phyloP scores from a whole-genome alignment of 2,888 invertebrate species.

The Choreutis nemorana region DNA sequence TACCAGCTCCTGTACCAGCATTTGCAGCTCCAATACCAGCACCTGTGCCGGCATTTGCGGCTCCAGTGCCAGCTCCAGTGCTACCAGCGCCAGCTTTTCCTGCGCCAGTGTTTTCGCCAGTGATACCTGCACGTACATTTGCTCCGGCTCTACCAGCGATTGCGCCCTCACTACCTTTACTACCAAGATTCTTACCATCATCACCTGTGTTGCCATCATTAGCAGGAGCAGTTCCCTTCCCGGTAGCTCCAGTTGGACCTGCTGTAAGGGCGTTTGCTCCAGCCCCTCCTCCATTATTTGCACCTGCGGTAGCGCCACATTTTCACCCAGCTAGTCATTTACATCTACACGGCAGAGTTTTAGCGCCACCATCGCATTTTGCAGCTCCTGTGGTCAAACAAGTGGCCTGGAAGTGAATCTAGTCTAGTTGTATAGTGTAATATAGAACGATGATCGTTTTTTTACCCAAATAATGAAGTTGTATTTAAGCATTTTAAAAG shows the following conservation, averaged over 20 bases:
- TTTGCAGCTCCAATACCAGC: constrained; percentile 14
- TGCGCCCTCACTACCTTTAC: constrained; percentile 12
- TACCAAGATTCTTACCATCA: constrained; percentile 17
- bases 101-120: constrained; percentile 13
- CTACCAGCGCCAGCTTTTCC: constrained; percentile 11
- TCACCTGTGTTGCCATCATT: constrained; percentile 16
- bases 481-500: too few relatives aligned
- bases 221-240: constrained; percentile 18
- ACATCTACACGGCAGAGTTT: constrained; percentile 35
- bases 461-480: too few relatives aligned
- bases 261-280: constrained; percentile 19
- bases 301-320: constrained; percentile 22
- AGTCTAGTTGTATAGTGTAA: too few relatives aligned
- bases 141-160: constrained; percentile 13
- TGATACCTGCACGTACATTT: constrained; percentile 5
- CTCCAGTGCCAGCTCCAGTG: constrained; percentile 16
- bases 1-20: constrained; percentile 14
- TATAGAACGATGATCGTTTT: too few relatives aligned
- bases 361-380: constrained; percentile 22
- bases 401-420: constrained; percentile 45
- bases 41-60: constrained; percentile 14
- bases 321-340: constrained; percentile 28
- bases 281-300: constrained; percentile 22
- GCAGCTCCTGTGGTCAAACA: constrained; percentile 31
- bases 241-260: constrained; percentile 16